Percentiles rank a stretch among this genome's conserved stretches.
These are phyloP conservation scores for Folsomia candida DNA, from an alignment of 2,888 invertebrate species.

Conservation along the genomic window DNA sequence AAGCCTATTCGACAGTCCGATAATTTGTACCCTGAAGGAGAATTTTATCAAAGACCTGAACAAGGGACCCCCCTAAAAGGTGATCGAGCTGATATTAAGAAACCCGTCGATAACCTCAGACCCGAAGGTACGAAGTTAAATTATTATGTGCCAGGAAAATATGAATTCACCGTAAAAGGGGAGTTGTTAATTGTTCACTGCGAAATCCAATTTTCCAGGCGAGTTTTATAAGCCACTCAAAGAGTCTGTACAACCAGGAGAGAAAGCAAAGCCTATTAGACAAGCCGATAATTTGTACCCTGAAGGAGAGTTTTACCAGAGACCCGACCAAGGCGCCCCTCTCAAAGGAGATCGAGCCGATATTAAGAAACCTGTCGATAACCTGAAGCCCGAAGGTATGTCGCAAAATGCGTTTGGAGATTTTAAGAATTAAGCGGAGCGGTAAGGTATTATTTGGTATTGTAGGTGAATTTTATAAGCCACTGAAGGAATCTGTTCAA, in stretches of 20 bases:
- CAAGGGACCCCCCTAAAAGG: slow-evolving; percentile 57
- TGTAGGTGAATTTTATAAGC: slow-evolving; percentile 63
- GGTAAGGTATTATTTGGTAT: too few species aligned
- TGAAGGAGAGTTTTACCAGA: slow-evolving; percentile 53
- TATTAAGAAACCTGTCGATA: too few species aligned
- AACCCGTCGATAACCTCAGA: slow-evolving; percentile 53
- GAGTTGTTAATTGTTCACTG: neutral
- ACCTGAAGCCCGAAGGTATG: too few species aligned
- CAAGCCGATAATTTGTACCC: slow-evolving; percentile 62
- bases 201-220: too few species aligned
- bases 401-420: too few species aligned
- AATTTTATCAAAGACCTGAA: slow-evolving; percentile 58
- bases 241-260: slow-evolving; percentile 60
- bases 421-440: too few species aligned
- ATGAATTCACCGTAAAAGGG: neutral
- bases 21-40: slow-evolving; percentile 53
- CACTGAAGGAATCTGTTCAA: too few species aligned
- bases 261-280: slow-evolving; percentile 57
- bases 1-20: slow-evolving; percentile 59
- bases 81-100: slow-evolving; percentile 57
- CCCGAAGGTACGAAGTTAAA: too few species aligned
- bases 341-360: too few species aligned
- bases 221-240: slow-evolving; percentile 54
- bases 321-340: slow-evolving; percentile 60
- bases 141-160: neutral